These are phyloP conservation scores for Pao palembangensis DNA, from an alignment of 2,113 vertebrate species.

Conservation along the genomic window DNA sequence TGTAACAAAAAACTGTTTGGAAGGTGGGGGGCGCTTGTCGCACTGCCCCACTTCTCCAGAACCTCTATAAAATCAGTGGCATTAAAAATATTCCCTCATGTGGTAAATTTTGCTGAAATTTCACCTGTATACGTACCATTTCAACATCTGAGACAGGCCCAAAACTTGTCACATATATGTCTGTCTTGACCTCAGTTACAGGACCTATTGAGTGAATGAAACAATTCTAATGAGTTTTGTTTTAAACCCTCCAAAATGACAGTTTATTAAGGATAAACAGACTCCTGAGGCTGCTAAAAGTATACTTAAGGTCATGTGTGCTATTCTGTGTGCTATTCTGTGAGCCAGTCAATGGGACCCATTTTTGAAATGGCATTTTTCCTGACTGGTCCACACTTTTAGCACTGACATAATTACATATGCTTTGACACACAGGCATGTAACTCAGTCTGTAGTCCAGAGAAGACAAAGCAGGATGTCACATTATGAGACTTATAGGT, in stretches of 20 bases:
- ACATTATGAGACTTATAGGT: not conserved
- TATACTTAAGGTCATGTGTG: no score
- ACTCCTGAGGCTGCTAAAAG: not conserved
- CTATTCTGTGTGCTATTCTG: no score
- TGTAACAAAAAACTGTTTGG: not conserved
- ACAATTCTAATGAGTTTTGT: constrained; percentile 4
- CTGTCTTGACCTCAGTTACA: constrained; percentile 96
- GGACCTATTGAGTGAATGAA: constrained; percentile 75
- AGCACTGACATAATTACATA: constrained; percentile 55
- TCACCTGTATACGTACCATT: constrained; percentile 82
- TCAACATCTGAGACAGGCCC: constrained; percentile 97
- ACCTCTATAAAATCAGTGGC: no score
- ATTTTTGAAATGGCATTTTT: no score
- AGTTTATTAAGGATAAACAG: constrained; percentile 9
- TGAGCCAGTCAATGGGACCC: no score
- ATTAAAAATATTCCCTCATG: no score
- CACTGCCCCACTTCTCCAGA: no score
- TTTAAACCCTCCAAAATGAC: constrained; percentile 15
- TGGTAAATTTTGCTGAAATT: not conserved
- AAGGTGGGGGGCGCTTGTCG: no score
- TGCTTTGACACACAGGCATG: constrained; percentile 20
- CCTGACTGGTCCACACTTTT: constrained; percentile 39
- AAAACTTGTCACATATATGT: constrained; percentile 97
- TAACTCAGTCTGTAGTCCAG: constrained; percentile 2
- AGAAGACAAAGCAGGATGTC: not conserved